Conservation (phyloP, 2,888 invertebrate species). For the Laspeyria flexula region DNA sequence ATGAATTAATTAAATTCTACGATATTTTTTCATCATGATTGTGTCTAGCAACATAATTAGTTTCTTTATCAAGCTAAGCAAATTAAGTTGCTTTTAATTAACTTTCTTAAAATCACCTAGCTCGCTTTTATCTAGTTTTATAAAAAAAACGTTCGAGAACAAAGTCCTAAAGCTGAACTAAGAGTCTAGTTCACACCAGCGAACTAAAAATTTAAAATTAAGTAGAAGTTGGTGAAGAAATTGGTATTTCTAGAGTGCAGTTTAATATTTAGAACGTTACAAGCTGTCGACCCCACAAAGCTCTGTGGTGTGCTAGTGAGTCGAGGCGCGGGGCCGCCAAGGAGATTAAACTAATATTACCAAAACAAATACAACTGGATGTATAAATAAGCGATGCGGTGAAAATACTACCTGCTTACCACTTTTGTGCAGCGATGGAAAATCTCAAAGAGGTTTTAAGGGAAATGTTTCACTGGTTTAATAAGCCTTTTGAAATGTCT, state of each 20-base stretch:
- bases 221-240: slow-evolving; percentile 42
- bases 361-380: slow-evolving; percentile 13
- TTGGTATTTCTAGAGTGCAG: slow-evolving; percentile 41
- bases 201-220: slow-evolving; percentile 45
- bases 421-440: neutral
- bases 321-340: no score
- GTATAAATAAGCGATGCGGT: slow-evolving; percentile 2
- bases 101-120: neutral
- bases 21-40: neutral
- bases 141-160: neutral
- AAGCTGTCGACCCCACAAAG: slow-evolving; percentile 44
- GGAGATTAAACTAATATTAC: slow-evolving; percentile 33
- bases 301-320: slow-evolving; percentile 17
- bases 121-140: neutral
- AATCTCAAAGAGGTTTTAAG: neutral
- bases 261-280: slow-evolving; percentile 51
- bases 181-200: slow-evolving; percentile 42
- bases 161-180: slow-evolving; percentile 22
- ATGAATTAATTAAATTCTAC: no score
- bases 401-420: slow-evolving; percentile 1
- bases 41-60: neutral
- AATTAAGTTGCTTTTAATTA: neutral
- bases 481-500: neutral
- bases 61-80: neutral
- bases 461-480: neutral